Evolutionary conservation across 2,797 vertebrate genomes (phyloP), one percentile per base, ranked within the genome.

Genomic region (Enteromius trimaculatus): DNA sequence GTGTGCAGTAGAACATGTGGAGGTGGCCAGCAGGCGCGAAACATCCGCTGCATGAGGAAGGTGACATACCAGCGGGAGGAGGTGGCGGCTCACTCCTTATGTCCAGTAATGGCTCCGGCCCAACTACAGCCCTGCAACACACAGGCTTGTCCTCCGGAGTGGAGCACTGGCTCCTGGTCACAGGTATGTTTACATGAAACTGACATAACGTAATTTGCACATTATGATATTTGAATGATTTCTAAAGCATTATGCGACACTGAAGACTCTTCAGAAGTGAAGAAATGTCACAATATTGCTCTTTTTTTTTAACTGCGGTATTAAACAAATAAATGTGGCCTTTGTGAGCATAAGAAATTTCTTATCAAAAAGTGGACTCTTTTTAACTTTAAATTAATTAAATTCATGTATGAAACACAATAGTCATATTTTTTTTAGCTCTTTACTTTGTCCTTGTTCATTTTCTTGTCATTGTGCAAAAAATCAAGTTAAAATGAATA

Each of bases 101-200:
- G 98, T 87, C 96, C 97, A 0, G 93, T 96, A 82, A 93, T 94
- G 81, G 94, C 96, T 0, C 98, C 96, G 0, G 90, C 95, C 0
- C 96, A 97, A 83, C 80, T 96, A 58, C 97, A 97, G 88, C 88
- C 92, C 74, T 99, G 98, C 92, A 95, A 95, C 68, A 92, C 89
- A 55, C 95, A 96, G 23, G 90, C 93, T 85, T 99, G 98, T 80
- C 97, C 96, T 0, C 96, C 97, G 0, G 93, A 96, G 83, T 99
- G 98, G 98, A 96, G 92, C 90, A 91, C 90, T 0, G 96, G 96
- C 0, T 92, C 94, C 0, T 99, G 98, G 98, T 96, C 97, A 74
- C 96, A 97, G 97, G 98, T 99, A 93, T 91, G 80, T 3, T 29
- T 4, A 53, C 2, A 44, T 60, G 29, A 21, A 34, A 58, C 53